Conservation (phyloP, 2,797 vertebrate genomes). For the Phataginus tetradactyla region DNA sequence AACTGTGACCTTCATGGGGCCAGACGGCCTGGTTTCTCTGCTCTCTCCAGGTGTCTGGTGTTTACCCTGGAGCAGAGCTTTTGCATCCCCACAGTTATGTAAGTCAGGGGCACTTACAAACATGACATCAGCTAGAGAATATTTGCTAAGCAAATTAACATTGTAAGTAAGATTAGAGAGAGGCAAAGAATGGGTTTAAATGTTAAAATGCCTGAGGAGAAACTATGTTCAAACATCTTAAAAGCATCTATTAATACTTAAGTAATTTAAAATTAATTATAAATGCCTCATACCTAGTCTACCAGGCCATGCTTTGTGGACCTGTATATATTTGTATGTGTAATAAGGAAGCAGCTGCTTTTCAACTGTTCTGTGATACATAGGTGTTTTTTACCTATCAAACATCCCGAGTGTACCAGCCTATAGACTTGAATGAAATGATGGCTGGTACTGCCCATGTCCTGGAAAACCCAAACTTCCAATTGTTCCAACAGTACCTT, state of each 20-base stretch:
- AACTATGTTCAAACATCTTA: slow-evolving; percentile 45
- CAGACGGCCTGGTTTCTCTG: not conserved
- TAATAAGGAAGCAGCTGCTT: not conserved
- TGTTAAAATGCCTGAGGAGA: slow-evolving; percentile 56
- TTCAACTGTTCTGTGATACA: not conserved
- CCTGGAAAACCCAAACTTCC: not conserved
- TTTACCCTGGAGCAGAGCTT: slow-evolving; percentile 43
- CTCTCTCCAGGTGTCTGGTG: slow-evolving; percentile 42
- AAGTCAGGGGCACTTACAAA: slow-evolving; percentile 16
- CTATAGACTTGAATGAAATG: not conserved
- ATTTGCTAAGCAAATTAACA: slow-evolving; percentile 69
- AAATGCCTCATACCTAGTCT: not conserved
- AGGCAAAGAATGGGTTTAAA: slow-evolving; percentile 19
- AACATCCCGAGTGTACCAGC: not conserved
- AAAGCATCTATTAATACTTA: slow-evolving; percentile 13
- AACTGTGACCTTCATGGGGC: not conserved
- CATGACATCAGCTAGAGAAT: slow-evolving; percentile 50
- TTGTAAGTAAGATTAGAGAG: slow-evolving; percentile 50
- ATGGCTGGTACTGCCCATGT: not conserved
- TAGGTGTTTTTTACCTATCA: not conserved
- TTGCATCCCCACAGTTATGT: not conserved
- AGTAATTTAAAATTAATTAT: slow-evolving; percentile 50
- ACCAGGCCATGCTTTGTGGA: not conserved
- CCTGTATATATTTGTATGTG: not conserved
- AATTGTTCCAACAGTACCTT: not conserved